Evolutionary conservation across 30 jellyfish, hydroid and myxozoan genomes (phyloP).

Genomic region (Pseudorhiza aurosa): DNA sequence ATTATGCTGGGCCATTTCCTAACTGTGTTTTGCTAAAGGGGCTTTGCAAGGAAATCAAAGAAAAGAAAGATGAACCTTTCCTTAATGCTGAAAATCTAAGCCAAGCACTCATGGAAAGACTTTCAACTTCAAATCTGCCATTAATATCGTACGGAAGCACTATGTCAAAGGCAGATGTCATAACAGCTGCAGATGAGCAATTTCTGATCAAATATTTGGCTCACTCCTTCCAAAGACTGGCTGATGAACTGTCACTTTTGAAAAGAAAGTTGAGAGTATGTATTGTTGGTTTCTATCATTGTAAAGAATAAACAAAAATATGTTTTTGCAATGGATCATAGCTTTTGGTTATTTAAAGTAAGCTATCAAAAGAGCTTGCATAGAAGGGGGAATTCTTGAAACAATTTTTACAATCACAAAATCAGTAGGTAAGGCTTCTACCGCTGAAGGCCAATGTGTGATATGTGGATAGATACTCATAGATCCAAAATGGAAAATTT

Average conservation of each 20-base stretch:
- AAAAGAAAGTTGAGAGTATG: slow-evolving; percentile 58
- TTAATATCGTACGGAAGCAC: slow-evolving; percentile 7
- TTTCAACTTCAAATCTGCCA: slow-evolving; percentile 48
- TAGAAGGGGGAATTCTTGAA: no score
- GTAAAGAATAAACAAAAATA: no score
- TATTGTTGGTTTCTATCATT: no score
- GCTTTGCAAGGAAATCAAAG: slow-evolving; percentile 73
- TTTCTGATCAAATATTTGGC: slow-evolving; percentile 73
- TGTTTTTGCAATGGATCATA: no score
- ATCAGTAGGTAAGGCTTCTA: no score
- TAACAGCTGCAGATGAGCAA: slow-evolving; percentile 72
- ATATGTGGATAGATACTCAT: no score
- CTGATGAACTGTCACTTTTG: slow-evolving; percentile 47
- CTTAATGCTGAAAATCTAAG: slow-evolving; percentile 70
- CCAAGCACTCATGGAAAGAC: slow-evolving; percentile 95
- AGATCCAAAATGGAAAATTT: no score
- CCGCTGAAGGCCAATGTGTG: no score
- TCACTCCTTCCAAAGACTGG: slow-evolving; percentile 49
- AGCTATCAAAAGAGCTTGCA: no score
- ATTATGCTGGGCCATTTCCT: slow-evolving; percentile 60
- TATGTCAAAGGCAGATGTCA: background rate
- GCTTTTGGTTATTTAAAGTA: no score
- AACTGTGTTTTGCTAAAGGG: slow-evolving; percentile 64
- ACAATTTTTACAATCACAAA: no score
- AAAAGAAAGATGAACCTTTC: slow-evolving; percentile 23